Evolutionary conservation across 1,140 invertebrate species (phyloP).

Genomic region (Choristoneura fumiferana): DNA sequence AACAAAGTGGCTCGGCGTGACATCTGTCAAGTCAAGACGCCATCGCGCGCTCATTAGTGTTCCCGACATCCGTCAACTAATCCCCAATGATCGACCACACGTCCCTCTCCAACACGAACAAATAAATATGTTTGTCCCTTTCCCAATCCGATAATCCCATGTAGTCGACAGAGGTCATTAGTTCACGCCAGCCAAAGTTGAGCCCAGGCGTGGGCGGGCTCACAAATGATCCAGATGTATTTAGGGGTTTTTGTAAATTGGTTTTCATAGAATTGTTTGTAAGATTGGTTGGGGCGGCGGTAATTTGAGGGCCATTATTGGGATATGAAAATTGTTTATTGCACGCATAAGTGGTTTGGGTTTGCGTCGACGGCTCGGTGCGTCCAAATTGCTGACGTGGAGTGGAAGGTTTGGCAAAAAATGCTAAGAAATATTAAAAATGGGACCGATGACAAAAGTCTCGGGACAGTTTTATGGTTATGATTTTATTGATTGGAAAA

Average conservation of each 20-base stretch:
- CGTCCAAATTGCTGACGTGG: no score
- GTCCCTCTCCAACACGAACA: constrained; percentile 23
- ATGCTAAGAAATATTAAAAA: not conserved
- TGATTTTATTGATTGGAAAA: constrained; percentile 9
- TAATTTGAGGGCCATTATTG: constrained; percentile 13
- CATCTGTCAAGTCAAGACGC: constrained; percentile 55
- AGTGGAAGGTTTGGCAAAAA: constrained; percentile 2
- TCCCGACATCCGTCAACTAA: constrained; percentile 41
- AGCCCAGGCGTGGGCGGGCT: not conserved
- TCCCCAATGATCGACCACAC: constrained; percentile 28
- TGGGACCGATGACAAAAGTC: no score
- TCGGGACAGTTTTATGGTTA: not conserved
- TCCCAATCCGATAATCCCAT: constrained; percentile 41
- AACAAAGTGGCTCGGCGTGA: constrained; percentile 23
- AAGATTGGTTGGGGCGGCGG: constrained; percentile 7
- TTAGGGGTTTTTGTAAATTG: constrained; percentile 29
- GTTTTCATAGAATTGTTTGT: constrained; percentile 19
- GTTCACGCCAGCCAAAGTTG: constrained; percentile 1
- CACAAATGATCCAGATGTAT: constrained; percentile 19
- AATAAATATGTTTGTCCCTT: constrained; percentile 29
- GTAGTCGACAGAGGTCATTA: constrained; percentile 27
- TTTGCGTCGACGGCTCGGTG: no score
- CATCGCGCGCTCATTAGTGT: constrained; percentile 26
- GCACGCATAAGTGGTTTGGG: constrained; percentile 1
- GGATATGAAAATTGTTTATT: constrained; percentile 15